Conservation (phyloP, 2,113 vertebrate genomes). For the Thunnus thynnus region DNA sequence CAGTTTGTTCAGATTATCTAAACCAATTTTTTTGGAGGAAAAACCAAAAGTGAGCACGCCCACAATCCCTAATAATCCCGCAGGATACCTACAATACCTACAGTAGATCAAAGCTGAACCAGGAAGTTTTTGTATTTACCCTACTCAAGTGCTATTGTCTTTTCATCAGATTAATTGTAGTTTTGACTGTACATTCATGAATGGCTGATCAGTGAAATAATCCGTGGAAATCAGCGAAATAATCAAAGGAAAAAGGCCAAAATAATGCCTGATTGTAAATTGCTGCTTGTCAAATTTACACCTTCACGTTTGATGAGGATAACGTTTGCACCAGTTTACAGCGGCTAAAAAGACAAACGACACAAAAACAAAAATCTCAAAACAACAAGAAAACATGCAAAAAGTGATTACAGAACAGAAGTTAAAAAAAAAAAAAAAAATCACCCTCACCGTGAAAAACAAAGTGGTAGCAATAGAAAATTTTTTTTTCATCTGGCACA, state of each 20-base stretch:
- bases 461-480: conserved; percentile 38
- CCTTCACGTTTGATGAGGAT: conserved; percentile 15
- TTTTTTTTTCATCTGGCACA: conserved; percentile 31
- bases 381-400: background rate
- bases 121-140: background rate
- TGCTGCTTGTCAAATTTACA: conserved; percentile 19
- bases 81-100: too few species aligned
- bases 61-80: too few species aligned
- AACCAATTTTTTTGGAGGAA: too few species aligned
- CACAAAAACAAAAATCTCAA: background rate
- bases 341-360: background rate
- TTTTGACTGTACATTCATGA: conserved; percentile 5
- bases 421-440: too few species aligned
- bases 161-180: conserved; percentile 19
- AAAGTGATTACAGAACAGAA: background rate
- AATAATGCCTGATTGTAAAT: conserved; percentile 23
- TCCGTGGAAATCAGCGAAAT: conserved; percentile 27
- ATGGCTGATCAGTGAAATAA: conserved; percentile 31
- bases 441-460: background rate
- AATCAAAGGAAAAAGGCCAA: conserved; percentile 19
- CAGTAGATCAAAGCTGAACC: too few species aligned
- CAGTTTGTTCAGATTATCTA: too few species aligned
- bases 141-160: background rate
- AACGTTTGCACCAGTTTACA: conserved; percentile 8
- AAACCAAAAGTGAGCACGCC: too few species aligned